Conservation (phyloP, 2,113 vertebrate genomes). For the Hippocampus abdominalis region DNA sequence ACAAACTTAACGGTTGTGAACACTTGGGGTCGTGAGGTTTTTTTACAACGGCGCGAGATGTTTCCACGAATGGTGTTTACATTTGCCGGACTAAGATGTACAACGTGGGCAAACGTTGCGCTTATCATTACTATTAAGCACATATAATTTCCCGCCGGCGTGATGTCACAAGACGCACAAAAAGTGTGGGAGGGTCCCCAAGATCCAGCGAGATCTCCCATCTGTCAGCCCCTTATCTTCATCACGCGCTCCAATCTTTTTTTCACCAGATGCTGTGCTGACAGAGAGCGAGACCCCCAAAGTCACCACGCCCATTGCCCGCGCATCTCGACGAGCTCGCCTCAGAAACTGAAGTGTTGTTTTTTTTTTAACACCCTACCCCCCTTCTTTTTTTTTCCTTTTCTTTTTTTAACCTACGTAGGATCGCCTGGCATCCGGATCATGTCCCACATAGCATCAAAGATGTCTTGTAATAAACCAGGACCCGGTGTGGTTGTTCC, state of each 20-base stretch:
- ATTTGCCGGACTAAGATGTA: not conserved
- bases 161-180: not conserved
- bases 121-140: not conserved
- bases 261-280: slow-evolving; percentile 74
- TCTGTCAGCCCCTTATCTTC: not conserved
- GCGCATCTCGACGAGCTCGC: slow-evolving; percentile 72
- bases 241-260: slow-evolving; percentile 3
- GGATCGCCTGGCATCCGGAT: not conserved
- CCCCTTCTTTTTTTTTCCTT: not conserved
- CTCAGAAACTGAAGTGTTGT: slow-evolving; percentile 68
- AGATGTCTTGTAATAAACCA: slow-evolving; percentile 45
- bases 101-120: not conserved
- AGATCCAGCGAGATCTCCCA: not conserved
- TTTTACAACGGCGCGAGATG: not conserved
- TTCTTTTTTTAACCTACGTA: slow-evolving; percentile 16
- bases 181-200: slow-evolving; percentile 19
- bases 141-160: not conserved
- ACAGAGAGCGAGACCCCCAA: slow-evolving; percentile 85
- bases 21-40: not conserved
- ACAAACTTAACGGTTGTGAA: not conserved
- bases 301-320: slow-evolving; percentile 87
- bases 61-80: not conserved
- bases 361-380: not conserved
- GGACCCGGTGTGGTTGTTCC: not conserved
- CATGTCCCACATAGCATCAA: not conserved